Evolutionary conservation across 2,888 invertebrate genomes (phyloP), one percentile per base, ranked within the genome.

Genomic region (Phyllotreta striolata): DNA sequence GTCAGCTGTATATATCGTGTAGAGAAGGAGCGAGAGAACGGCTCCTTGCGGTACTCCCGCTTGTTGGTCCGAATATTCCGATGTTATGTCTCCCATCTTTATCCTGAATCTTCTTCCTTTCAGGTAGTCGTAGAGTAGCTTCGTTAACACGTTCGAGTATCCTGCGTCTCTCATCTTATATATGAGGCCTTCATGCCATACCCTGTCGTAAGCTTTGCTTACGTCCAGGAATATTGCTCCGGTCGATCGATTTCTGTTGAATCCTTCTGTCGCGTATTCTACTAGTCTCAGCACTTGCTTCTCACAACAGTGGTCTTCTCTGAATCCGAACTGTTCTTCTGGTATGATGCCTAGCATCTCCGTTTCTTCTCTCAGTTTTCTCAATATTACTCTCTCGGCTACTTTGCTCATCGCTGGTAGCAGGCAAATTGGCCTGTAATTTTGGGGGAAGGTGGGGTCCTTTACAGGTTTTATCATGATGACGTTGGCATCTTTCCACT

Each of bases 241-340:
- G 0, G 10, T 46, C 24, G n/a, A n/a, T n/a, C n/a, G n/a, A n/a
- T n/a, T n/a, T n/a, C n/a, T n/a, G n/a, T n/a, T n/a, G n/a, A n/a
- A 14, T 46, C 1, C 8, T 24, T 8, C 13, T 13, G 12, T n/a
- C n/a, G n/a, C n/a, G n/a, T n/a, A n/a, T n/a, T 46, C 14, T 46
- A 46, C 3, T 46, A 24, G 2, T 46, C 13, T 46, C 6, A 5
- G 1, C 6, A 12, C 13, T 9, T 46, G 10, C 13, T 6, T 8
- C 6, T 46, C 46, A 7, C 4, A 9, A 24, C 8, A 13, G 12
- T 46, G 46, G n/a, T 46, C 8, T 46, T 46, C 13, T 24, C 24
- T 46, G 6, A n/a, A 46, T 10, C 46, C 14, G 6, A 46, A 46
- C 6, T 46, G 46, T 46, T 46, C 46, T n/a, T n/a, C 10, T 14